phyloP scores from a whole-genome alignment of 2,888 invertebrate species.

The Drosophila pegasa region DNA sequence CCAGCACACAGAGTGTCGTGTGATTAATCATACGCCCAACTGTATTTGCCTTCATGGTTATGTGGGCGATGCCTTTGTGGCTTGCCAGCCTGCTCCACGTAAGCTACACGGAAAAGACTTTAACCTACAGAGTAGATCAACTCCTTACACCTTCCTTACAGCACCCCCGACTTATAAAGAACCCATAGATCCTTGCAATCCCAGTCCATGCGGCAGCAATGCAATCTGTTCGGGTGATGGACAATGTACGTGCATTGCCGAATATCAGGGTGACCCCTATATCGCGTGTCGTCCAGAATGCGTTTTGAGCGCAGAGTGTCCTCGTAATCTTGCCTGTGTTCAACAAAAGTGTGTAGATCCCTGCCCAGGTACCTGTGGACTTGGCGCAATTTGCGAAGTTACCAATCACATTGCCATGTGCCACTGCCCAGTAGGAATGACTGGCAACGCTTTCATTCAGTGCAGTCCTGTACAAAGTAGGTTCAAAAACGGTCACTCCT shows the following conservation, averaged over 20 bases:
- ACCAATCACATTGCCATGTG: slow-evolving; percentile 91
- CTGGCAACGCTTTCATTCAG: slow-evolving; percentile 90
- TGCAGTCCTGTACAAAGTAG: slow-evolving; percentile 85
- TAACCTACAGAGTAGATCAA: neutral
- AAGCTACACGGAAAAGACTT: slow-evolving; percentile 35
- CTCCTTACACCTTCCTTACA: slow-evolving; percentile 19
- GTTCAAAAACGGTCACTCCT: slow-evolving; percentile 4
- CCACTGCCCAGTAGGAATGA: slow-evolving; percentile 88
- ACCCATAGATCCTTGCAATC: slow-evolving; percentile 87
- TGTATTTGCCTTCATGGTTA: slow-evolving; percentile 90
- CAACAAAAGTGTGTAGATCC: slow-evolving; percentile 90
- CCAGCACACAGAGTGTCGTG: slow-evolving; percentile 87
- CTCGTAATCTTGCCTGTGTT: slow-evolving; percentile 88
- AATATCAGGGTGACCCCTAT: slow-evolving; percentile 90
- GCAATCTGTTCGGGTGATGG: slow-evolving; percentile 89
- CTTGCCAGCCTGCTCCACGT: slow-evolving; percentile 84
- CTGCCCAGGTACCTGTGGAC: slow-evolving; percentile 89
- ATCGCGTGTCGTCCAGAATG: slow-evolving; percentile 90
- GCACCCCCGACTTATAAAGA: slow-evolving; percentile 77
- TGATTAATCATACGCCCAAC: slow-evolving; percentile 90
- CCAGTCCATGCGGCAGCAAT: slow-evolving; percentile 92
- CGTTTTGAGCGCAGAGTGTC: slow-evolving; percentile 89
- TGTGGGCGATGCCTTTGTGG: slow-evolving; percentile 90
- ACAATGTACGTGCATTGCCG: slow-evolving; percentile 88
- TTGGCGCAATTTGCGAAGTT: slow-evolving; percentile 89